Evolutionary conservation across 2,113 vertebrate species (phyloP).

Genomic region (Ictalurus punctatus): DNA sequence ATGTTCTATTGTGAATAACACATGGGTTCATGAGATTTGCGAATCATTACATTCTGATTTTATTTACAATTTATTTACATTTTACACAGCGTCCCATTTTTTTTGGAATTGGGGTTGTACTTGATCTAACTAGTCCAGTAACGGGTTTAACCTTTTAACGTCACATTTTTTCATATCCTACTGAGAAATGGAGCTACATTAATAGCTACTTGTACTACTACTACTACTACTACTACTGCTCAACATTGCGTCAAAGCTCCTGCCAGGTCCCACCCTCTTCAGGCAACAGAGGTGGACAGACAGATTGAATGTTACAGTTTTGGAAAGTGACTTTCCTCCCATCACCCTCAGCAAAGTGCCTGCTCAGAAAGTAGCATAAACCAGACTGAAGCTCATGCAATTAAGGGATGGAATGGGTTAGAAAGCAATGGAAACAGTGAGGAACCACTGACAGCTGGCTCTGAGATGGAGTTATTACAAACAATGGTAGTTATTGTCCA

Average conservation of each 20-base stretch:
- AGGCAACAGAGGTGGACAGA: not conserved
- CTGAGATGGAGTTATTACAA: not conserved
- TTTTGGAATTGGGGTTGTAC: too few relatives aligned
- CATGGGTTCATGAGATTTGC: too few relatives aligned
- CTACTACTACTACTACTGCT: not conserved
- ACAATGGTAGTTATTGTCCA: constrained; percentile 29
- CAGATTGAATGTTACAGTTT: not conserved
- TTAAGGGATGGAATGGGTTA: constrained; percentile 13
- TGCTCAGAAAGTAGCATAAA: not conserved
- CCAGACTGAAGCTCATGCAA: not conserved
- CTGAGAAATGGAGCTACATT: not conserved
- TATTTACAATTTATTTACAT: too few relatives aligned
- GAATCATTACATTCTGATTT: too few relatives aligned
- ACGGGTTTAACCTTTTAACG: not conserved
- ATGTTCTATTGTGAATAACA: too few relatives aligned
- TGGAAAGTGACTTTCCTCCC: not conserved
- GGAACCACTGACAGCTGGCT: constrained; percentile 10
- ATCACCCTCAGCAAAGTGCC: not conserved
- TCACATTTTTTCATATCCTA: not conserved
- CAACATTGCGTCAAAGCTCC: not conserved
- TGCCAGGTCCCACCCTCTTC: not conserved
- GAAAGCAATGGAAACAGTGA: not conserved
- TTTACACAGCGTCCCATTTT: too few relatives aligned
- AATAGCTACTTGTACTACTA: not conserved
- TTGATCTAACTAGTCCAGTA: too few relatives aligned